These are phyloP conservation scores for Ochlodes sylvanus DNA, from an alignment of 2,888 invertebrate species.

Conservation along the genomic window DNA sequence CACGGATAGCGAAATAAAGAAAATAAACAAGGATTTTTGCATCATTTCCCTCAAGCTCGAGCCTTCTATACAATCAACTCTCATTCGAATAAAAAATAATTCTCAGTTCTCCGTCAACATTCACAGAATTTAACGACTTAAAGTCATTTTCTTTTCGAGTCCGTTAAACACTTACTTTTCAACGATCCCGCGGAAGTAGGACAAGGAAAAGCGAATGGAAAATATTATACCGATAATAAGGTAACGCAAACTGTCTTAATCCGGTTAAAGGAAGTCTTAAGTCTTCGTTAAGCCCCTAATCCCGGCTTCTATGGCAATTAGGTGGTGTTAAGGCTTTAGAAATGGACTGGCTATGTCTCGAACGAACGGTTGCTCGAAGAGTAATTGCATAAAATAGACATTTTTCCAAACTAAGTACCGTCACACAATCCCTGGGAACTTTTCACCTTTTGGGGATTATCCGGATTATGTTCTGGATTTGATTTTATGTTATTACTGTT, in stretches of 20 bases:
- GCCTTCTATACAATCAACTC: conserved; percentile 11
- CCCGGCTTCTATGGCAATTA: conserved; percentile 58
- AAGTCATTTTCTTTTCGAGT: conserved; percentile 11
- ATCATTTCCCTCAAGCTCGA: not conserved
- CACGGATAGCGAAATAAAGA: not conserved
- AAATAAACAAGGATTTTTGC: conserved; percentile 2
- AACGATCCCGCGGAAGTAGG: not conserved
- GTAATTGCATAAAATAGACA: conserved; percentile 17
- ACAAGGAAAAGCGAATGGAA: not conserved
- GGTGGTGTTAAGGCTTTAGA: conserved; percentile 51
- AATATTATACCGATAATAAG: conserved; percentile 46
- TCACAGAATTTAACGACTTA: not conserved
- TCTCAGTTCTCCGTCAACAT: conserved; percentile 4
- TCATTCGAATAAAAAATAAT: conserved; percentile 12
- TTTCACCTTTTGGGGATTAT: conserved; percentile 14
- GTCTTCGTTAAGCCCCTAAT: conserved; percentile 58
- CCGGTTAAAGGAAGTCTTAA: conserved; percentile 59
- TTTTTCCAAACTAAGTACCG: conserved; percentile 14
- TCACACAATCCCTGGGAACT: conserved; percentile 5
- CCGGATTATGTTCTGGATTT: not conserved
- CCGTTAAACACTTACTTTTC: conserved; percentile 10
- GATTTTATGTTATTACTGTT: not conserved
- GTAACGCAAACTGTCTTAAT: conserved; percentile 56
- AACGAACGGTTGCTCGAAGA: conserved; percentile 10
- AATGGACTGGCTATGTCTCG: conserved; percentile 49